Percentiles rank a stretch among this genome's conserved stretches.
Conservation (phyloP, 2,113 vertebrate genomes). For the Gobiocypris rarus region DNA sequence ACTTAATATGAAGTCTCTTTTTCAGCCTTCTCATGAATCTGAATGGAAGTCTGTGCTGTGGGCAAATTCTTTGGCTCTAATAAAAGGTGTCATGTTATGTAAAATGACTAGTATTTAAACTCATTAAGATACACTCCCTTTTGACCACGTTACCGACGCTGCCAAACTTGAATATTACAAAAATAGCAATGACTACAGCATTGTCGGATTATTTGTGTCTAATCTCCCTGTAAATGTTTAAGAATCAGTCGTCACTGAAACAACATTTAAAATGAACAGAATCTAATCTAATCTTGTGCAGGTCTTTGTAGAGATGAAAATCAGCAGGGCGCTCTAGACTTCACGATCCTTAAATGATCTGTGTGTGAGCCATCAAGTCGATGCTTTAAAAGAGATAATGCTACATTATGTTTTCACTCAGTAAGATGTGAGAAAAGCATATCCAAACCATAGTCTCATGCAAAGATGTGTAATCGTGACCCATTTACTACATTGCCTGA, state of each 20-base stretch:
- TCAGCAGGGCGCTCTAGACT: conserved; percentile 4
- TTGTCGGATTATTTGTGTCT: background rate
- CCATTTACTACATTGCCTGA: background rate
- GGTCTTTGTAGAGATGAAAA: conserved; percentile 6
- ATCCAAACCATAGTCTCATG: background rate
- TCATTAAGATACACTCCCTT: background rate
- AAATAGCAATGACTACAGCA: background rate
- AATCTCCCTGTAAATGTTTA: background rate
- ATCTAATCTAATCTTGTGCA: background rate
- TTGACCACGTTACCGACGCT: background rate
- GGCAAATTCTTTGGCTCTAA: conserved; percentile 22
- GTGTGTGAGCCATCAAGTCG: background rate
- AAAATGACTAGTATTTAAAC: conserved; percentile 17
- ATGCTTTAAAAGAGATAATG: conserved; percentile 12
- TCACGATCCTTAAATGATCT: background rate
- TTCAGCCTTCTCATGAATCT: background rate
- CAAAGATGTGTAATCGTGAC: conserved; percentile 18
- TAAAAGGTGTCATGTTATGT: background rate
- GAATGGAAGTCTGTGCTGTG: conserved; percentile 5
- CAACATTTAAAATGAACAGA: background rate
- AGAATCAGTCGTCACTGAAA: background rate
- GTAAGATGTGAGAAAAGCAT: background rate
- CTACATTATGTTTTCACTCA: background rate
- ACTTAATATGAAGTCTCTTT: background rate
- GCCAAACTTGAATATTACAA: background rate